Conservation (phyloP, 2,113 vertebrate species). For the Peromyscus leucopus region DNA sequence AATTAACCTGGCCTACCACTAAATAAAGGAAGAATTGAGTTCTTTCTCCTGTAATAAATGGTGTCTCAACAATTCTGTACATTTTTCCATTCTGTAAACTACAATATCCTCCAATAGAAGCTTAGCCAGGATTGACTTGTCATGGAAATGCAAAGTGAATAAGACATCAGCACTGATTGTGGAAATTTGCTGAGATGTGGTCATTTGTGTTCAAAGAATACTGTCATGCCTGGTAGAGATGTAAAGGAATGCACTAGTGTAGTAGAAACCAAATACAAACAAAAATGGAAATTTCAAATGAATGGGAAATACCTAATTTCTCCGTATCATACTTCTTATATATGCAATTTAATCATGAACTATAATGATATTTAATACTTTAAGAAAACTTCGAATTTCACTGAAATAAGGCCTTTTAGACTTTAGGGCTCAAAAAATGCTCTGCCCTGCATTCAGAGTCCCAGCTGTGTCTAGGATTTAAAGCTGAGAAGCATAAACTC, state of each 20-base stretch:
- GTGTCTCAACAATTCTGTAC: rapidly evolving
- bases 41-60: neutral
- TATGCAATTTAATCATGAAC: neutral
- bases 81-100: neutral
- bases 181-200: neutral
- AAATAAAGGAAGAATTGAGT: neutral
- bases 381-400: conserved; percentile 49
- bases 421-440: neutral
- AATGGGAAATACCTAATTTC: neutral
- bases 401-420: neutral
- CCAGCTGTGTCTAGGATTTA: conserved; percentile 8
- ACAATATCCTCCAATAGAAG: too few species aligned
- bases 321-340: neutral
- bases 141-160: rapidly evolving
- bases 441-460: neutral
- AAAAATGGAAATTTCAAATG: neutral
- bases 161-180: neutral
- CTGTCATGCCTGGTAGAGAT: neutral
- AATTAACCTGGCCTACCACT: neutral
- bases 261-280: conserved; percentile 15
- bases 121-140: neutral
- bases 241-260: neutral
- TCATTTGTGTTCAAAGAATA: neutral
- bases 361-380: neutral
- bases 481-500: conserved; percentile 56